Conservation (phyloP, 2,888 invertebrate species). For the Glyphotaelius pellucidus region DNA sequence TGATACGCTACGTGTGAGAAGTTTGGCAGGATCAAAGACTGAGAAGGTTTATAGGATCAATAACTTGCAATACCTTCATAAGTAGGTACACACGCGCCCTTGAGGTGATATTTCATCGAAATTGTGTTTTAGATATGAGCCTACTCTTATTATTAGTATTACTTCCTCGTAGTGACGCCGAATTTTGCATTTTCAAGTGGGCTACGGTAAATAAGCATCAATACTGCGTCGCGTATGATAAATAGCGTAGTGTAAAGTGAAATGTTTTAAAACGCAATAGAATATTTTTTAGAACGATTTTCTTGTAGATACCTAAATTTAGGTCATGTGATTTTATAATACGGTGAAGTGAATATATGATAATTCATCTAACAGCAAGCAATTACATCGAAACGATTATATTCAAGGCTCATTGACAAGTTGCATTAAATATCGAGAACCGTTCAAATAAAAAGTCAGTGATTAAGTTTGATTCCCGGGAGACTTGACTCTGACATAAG, state of each 20-base stretch:
- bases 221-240: not conserved
- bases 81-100: not conserved
- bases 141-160: not conserved
- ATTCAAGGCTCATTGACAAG: not conserved
- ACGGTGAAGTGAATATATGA: not conserved
- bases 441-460: constrained; percentile 34
- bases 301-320: not conserved
- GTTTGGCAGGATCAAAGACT: not conserved
- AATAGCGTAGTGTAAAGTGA: not conserved
- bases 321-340: not conserved
- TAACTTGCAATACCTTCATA: not conserved
- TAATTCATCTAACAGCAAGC: not conserved
- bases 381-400: no score
- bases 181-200: not conserved
- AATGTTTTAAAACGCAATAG: not conserved
- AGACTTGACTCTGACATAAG: not conserved
- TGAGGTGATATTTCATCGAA: not conserved
- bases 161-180: not conserved
- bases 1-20: not conserved
- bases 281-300: not conserved
- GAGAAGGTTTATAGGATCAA: not conserved
- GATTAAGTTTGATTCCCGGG: constrained; percentile 58
- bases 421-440: constrained; percentile 4
- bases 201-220: not conserved
- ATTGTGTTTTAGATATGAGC: not conserved